phyloP scores from a whole-genome alignment of 2,113 vertebrate species.

The Conger conger region DNA sequence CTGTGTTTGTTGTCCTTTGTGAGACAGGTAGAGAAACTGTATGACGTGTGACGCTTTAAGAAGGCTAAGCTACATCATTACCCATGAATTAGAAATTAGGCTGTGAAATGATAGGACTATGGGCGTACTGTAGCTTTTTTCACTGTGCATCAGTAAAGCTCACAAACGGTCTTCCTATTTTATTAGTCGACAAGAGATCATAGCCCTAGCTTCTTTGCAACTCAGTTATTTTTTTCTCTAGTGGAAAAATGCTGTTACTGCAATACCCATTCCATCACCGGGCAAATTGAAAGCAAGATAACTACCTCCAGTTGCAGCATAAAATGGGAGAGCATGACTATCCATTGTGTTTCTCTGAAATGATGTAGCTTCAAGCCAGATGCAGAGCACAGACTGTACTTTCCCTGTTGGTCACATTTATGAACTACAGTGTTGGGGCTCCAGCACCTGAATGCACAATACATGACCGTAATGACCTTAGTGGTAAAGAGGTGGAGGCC shows the following conservation, averaged over 20 bases:
- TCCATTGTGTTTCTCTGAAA: not conserved
- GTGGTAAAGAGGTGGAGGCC: not conserved
- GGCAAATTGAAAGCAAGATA: too few species aligned
- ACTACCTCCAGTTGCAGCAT: not conserved
- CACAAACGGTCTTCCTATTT: not conserved
- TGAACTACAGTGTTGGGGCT: not conserved
- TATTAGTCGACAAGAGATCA: not conserved
- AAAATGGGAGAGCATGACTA: not conserved
- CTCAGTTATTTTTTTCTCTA: not conserved
- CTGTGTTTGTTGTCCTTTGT: not conserved
- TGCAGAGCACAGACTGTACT: not conserved
- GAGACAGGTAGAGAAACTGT: not conserved
- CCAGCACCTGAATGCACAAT: not conserved
- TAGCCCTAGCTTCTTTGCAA: not conserved
- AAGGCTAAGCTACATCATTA: not conserved
- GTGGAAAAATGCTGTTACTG: not conserved
- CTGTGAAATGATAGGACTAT: not conserved
- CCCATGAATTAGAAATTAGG: not conserved
- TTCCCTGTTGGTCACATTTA: not conserved
- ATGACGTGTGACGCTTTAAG: not conserved
- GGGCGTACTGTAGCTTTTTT: not conserved
- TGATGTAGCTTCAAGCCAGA: not conserved
- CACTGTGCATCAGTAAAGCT: not conserved
- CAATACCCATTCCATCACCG: not conserved
- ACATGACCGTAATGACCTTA: not conserved